These are phyloP conservation scores for Ylistrum balloti DNA, from an alignment of 1,140 invertebrate species.

Conservation along the genomic window DNA sequence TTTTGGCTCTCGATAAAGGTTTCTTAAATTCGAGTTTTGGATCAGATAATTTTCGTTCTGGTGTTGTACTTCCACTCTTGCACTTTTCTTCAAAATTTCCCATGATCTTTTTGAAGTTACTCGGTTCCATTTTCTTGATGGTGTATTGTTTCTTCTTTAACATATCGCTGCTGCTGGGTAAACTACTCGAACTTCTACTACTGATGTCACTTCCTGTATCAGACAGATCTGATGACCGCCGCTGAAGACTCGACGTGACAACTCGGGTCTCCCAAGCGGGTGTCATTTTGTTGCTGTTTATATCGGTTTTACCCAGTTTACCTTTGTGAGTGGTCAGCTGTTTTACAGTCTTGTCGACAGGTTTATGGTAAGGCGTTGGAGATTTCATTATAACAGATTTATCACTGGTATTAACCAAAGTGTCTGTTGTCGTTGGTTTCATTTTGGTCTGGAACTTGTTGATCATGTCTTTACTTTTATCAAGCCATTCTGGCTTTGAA, in stretches of 20 bases:
- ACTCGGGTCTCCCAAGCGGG: conserved; percentile 2
- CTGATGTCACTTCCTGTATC: conserved; percentile 1
- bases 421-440: conserved; percentile 30
- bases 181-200: not conserved
- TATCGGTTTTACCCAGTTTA: not conserved
- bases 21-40: conserved; percentile 47
- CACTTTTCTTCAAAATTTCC: conserved; percentile 44
- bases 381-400: not conserved
- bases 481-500: conserved; percentile 45
- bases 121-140: conserved; percentile 44
- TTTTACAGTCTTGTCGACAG: not conserved
- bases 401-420: not conserved
- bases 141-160: not conserved
- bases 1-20: conserved; percentile 1
- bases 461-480: conserved; percentile 49
- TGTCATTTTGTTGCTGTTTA: conserved; percentile 16
- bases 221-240: not conserved
- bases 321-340: not conserved
- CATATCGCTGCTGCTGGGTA: not conserved
- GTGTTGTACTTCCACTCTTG: not conserved
- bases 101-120: conserved; percentile 50
- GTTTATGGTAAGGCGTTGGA: not conserved
- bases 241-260: not conserved
- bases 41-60: not conserved
- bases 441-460: conserved; percentile 51